These are phyloP conservation scores for Pectinophora gossypiella DNA, from an alignment of 1,140 invertebrate species.

Conservation along the genomic window DNA sequence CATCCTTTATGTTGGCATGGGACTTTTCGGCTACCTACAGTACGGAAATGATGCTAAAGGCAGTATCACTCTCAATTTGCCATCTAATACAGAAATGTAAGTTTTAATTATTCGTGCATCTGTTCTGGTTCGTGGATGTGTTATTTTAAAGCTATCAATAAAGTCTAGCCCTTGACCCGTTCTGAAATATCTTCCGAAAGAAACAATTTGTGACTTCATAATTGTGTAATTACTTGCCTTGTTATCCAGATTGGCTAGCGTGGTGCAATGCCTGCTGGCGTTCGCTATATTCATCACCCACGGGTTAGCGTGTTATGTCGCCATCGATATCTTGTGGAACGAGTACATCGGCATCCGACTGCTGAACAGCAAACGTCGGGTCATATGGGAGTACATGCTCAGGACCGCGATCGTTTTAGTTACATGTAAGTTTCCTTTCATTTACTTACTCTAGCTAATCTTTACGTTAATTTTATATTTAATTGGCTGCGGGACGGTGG, in stretches of 20 bases:
- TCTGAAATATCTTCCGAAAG: no score
- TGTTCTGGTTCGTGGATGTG: no score
- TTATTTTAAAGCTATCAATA: no score
- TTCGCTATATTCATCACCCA: constrained; percentile 90
- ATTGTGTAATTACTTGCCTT: background rate
- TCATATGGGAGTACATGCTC: constrained; percentile 64
- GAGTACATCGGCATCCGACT: constrained; percentile 59
- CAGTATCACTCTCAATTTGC: constrained; percentile 83
- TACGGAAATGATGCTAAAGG: constrained; percentile 80
- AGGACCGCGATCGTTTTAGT: constrained; percentile 60
- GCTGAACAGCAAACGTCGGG: constrained; percentile 38
- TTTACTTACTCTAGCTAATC: no score
- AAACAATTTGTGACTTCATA: no score
- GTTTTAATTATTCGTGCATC: no score
- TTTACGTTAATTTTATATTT: no score
- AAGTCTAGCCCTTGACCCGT: no score
- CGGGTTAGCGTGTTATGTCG: constrained; percentile 92
- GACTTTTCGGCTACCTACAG: constrained; percentile 87
- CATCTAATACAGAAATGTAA: constrained; percentile 76
- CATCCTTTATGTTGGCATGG: constrained; percentile 83
- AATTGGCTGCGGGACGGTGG: no score
- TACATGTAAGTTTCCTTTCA: constrained; percentile 73
- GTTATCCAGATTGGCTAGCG: constrained; percentile 82
- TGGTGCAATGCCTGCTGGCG: constrained; percentile 86
- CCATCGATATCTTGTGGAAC: constrained; percentile 90